Percentiles rank a stretch among this genome's conserved stretches.
Conservation (phyloP, 30 jellyfish, hydroid and myxozoan genomes). For the Morbakka virulenta region DNA sequence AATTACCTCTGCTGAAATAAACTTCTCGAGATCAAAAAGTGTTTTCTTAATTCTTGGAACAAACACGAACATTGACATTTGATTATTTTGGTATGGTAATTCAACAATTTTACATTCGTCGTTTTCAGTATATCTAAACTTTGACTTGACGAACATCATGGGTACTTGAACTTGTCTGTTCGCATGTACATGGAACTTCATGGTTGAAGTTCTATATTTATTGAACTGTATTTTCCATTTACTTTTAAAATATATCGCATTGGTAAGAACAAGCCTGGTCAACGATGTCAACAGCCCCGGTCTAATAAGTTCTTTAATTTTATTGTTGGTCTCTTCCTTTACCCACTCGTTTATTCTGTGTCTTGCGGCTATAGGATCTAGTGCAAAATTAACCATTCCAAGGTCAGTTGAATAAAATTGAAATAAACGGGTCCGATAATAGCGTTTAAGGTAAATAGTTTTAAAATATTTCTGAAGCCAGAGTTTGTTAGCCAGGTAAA, state of each 20-base stretch:
- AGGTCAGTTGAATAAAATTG: constrained; percentile 13
- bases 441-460: constrained; percentile 11
- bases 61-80: constrained; percentile 43
- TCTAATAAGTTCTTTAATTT: constrained; percentile 45
- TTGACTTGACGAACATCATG: constrained; percentile 35
- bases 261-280: constrained; percentile 57
- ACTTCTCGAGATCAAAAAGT: constrained; percentile 7
- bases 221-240: constrained; percentile 54
- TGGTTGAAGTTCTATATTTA: neutral
- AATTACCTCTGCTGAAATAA: neutral
- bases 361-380: constrained; percentile 28
- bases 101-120: constrained; percentile 46
- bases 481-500: constrained; percentile 58
- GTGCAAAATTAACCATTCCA: constrained; percentile 34
- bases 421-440: neutral
- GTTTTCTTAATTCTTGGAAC: constrained; percentile 15
- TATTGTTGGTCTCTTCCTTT: constrained; percentile 39
- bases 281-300: constrained; percentile 30
- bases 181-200: constrained; percentile 3
- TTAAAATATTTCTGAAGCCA: constrained; percentile 64
- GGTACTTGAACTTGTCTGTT: constrained; percentile 22
- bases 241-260: constrained; percentile 64
- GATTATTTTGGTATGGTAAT: constrained; percentile 52
- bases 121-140: constrained; percentile 15
- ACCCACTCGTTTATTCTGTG: constrained; percentile 62